phyloP scores from a whole-genome alignment of 2,888 invertebrate genomes.

The Octonoba sinensis region DNA sequence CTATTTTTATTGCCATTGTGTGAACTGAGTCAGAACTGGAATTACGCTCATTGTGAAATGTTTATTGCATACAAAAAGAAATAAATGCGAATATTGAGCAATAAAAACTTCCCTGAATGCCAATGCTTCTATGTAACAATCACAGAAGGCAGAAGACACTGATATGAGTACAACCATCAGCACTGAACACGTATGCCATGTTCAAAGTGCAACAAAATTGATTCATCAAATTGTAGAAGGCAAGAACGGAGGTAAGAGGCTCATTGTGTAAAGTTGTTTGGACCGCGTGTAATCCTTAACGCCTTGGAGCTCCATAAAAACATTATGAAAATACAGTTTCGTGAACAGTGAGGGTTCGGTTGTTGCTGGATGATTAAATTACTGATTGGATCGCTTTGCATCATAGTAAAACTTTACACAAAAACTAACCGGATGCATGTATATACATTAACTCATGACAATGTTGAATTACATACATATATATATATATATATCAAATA shows the following conservation, averaged over 20 bases:
- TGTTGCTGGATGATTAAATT: no score
- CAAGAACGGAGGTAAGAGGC: slow-evolving; percentile 59
- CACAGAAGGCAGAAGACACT: slow-evolving; percentile 34
- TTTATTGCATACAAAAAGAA: no score
- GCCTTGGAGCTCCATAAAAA: neutral
- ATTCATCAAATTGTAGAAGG: slow-evolving; percentile 43
- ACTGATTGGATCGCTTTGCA: no score
- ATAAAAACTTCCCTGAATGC: slow-evolving; percentile 49
- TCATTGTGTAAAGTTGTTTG: slow-evolving; percentile 16
- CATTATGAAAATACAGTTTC: neutral
- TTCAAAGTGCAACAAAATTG: slow-evolving; percentile 11
- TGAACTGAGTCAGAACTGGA: no score
- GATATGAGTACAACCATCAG: slow-evolving; percentile 30
- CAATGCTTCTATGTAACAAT: slow-evolving; percentile 3
- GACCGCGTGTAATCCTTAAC: slow-evolving; percentile 5
- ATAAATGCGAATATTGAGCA: slow-evolving; percentile 39
- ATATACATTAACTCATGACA: no score
- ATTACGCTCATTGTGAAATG: no score
- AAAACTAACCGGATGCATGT: no score
- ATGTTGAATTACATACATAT: no score
- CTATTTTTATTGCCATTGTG: no score
- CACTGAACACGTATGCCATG: neutral
- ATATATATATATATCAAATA: no score
- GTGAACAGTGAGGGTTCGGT: no score
- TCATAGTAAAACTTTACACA: no score